Base-by-base conservation (phyloP, 2,888 invertebrate species). In the Drosophila buzzatii region DNA sequence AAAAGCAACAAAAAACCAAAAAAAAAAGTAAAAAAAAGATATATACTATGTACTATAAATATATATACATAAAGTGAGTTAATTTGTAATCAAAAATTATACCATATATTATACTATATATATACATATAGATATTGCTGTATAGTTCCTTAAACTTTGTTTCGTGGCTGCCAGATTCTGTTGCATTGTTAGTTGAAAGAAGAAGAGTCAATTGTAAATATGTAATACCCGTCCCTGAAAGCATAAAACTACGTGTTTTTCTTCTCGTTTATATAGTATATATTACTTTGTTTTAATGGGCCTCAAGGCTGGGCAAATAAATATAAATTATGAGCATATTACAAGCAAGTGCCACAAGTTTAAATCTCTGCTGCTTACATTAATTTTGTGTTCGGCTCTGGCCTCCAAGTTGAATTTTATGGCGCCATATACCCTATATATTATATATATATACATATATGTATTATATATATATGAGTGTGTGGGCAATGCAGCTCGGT, bases 181-280 rank as follows among this genome's bases (percentile, higher is more conserved):
- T 77, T 76, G 62, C 66, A 60, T 53, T 57, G 62, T 51, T 55
- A 82, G 45, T 61, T 62, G 67, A 45, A 52, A 63, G 65, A 63
- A 56, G 72, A 60, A 64, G 49, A 64, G 89, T 70, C 81, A 89
- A 88, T 90, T 85, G 85, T 85, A 89, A 85, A 85, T 87, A 85
- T 53, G 68, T 73, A 73, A 71, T 41, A 60, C 76, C 87, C 68
- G 74, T 76, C 85, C 83, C 83, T 77, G 86, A 82, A 65, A 65
- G 81, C 81, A 83, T 58, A 79, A 72, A 74, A 77, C 73, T 85
- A 79, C 39, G 85, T 70, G 87, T 84, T 16, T 59, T 41, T 41
- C 37, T 23, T 53, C 39, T 39, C 39, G 20, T 23, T 20, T n/a
- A n/a, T 39, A 35, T 51, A 27, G 27, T 27, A 9, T 20, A 9